A percentile compares a stretch with the other conserved stretches of the same genome.
phyloP scores from a whole-genome alignment of 2,113 vertebrate genomes.

The Girardinichthys multiradiatus region DNA sequence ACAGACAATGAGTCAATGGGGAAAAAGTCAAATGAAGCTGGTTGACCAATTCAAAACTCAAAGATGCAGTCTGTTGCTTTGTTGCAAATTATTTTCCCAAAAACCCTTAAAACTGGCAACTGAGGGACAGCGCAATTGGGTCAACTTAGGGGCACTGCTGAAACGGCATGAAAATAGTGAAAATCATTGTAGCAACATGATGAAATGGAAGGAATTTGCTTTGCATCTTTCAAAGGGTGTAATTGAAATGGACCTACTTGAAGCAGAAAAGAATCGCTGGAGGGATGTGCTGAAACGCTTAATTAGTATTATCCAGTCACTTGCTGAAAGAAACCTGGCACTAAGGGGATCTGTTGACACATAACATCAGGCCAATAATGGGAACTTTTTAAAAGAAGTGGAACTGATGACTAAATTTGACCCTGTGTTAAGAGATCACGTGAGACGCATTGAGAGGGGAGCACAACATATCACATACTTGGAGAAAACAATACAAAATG shows the following conservation, averaged over 20 bases:
- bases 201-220: neutral
- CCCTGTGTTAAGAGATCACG: neutral
- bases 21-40: neutral
- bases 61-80: no score
- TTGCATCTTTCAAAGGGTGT: no score
- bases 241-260: neutral
- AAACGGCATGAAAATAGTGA: neutral
- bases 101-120: no score
- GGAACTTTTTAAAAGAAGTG: neutral
- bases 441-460: neutral
- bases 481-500: conserved; percentile 1
- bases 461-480: conserved; percentile 1
- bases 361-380: neutral
- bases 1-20: neutral
- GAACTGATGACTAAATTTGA: neutral
- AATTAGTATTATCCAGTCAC: neutral
- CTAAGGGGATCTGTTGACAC: neutral
- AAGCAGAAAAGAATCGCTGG: neutral
- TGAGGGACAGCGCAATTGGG: neutral
- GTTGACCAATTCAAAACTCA: neutral
- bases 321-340: neutral
- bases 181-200: neutral
- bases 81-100: no score
- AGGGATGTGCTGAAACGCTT: neutral
- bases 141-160: neutral